Evolutionary conservation across 2,113 vertebrate genomes (phyloP).

Genomic region (Alosa alosa): DNA sequence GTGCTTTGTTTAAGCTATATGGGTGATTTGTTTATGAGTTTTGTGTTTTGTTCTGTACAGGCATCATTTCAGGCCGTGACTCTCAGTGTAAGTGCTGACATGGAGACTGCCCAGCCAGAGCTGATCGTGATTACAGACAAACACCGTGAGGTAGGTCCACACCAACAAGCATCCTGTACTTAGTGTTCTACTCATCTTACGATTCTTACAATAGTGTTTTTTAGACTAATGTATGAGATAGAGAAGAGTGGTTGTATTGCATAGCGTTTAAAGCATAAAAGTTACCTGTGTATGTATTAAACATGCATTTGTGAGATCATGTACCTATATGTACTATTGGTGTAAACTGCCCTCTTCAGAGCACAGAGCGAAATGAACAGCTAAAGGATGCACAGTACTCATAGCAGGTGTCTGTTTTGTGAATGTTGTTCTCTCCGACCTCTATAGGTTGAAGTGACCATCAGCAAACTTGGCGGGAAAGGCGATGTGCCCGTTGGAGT

Average conservation of each 20-base stretch:
- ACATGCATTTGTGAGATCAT: not conserved
- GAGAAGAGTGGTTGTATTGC: not conserved
- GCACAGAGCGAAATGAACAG: not conserved
- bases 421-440: not conserved
- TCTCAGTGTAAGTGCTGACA: constrained; percentile 68
- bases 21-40: too few species aligned
- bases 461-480: constrained; percentile 74
- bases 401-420: not conserved
- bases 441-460: constrained; percentile 69
- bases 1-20: too few species aligned
- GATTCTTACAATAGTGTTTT: not conserved
- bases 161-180: not conserved
- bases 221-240: not conserved
- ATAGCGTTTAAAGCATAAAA: not conserved
- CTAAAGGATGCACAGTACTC: not conserved
- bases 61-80: constrained; percentile 73
- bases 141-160: constrained; percentile 63
- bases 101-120: constrained; percentile 71
- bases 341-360: not conserved
- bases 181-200: too few species aligned
- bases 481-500: constrained; percentile 75
- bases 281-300: not conserved
- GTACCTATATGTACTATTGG: not conserved
- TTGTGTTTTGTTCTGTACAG: constrained; percentile 52
- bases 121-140: constrained; percentile 75